Evolutionary conservation across 2,888 invertebrate genomes (phyloP).

Genomic region (Zaprionus obscuricornis): DNA sequence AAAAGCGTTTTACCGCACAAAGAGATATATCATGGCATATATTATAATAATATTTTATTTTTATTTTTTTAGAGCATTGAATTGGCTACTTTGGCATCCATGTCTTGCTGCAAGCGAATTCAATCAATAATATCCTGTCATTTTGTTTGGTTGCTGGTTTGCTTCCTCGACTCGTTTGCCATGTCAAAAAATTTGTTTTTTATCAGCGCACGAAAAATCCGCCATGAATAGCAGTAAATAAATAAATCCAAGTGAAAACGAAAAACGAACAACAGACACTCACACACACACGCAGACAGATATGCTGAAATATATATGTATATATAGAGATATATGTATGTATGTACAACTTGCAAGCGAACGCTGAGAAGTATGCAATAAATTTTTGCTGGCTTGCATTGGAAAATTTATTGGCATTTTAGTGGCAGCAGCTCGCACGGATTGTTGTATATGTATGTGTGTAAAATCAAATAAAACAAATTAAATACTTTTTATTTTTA

Average conservation of each 20-base stretch:
- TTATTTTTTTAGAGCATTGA: constrained; percentile 5
- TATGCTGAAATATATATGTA: too few relatives aligned
- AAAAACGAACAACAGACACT: neutral
- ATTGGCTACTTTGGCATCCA: too few relatives aligned
- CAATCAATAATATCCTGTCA: constrained; percentile 82
- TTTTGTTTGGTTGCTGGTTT: constrained; percentile 63
- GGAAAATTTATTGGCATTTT: constrained; percentile 77
- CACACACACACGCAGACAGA: neutral
- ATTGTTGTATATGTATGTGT: constrained; percentile 11
- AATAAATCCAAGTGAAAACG: constrained; percentile 60
- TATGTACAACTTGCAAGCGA: too few relatives aligned
- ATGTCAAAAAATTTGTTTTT: constrained; percentile 70
- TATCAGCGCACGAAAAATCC: constrained; percentile 70
- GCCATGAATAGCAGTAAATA: constrained; percentile 60
- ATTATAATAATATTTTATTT: constrained; percentile 8
- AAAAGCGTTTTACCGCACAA: constrained; percentile 46
- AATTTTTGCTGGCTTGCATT: constrained; percentile 57
- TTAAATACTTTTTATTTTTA: constrained; percentile 66
- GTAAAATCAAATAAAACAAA: constrained; percentile 54
- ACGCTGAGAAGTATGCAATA: constrained; percentile 64
- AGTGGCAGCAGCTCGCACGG: constrained; percentile 55
- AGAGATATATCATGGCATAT: constrained; percentile 31
- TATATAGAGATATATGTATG: too few relatives aligned
- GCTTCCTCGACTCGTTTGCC: constrained; percentile 46
- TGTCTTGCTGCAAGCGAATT: too few relatives aligned